phyloP scores from a whole-genome alignment of 1,140 invertebrate species.

The Lepidurus apus region DNA sequence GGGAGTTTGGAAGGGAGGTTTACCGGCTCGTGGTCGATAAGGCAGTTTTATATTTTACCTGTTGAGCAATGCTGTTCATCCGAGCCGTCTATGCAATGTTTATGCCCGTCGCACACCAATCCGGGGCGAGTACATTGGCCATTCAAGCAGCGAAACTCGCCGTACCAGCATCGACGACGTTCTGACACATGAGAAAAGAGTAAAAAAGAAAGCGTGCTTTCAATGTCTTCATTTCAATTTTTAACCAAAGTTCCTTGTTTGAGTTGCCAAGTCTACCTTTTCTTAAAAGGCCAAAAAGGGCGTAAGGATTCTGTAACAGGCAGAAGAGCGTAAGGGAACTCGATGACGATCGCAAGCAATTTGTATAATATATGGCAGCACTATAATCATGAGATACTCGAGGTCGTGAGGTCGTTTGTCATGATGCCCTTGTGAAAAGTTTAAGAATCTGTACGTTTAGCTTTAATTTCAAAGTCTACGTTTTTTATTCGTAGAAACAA shows the following conservation, averaged over 20 bases:
- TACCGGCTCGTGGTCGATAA: background rate
- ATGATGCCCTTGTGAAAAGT: too few species aligned
- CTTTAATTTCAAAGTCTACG: too few species aligned
- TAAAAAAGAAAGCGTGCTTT: background rate
- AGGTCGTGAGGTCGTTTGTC: too few species aligned
- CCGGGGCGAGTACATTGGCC: constrained; percentile 47
- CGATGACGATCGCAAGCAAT: background rate
- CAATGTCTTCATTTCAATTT: too few species aligned
- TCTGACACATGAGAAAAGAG: constrained; percentile 38
- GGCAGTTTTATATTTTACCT: constrained; percentile 37
- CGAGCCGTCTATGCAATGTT: constrained; percentile 45
- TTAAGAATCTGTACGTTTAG: too few species aligned
- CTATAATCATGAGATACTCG: too few species aligned
- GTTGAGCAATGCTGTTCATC: constrained; percentile 45
- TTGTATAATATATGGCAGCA: background rate
- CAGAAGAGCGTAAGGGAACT: background rate
- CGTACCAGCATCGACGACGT: constrained; percentile 45
- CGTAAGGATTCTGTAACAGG: background rate
- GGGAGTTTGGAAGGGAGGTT: too few species aligned
- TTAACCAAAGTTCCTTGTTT: too few species aligned
- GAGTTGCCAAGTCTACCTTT: too few species aligned
- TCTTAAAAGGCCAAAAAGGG: too few species aligned
- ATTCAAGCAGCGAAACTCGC: constrained; percentile 46
- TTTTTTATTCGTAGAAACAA: too few species aligned
- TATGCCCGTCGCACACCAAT: constrained; percentile 46